Evolutionary conservation across 1,140 invertebrate species (phyloP), one percentile per base, ranked within the genome.

Genomic region (Drosophila ohnishii): DNA sequence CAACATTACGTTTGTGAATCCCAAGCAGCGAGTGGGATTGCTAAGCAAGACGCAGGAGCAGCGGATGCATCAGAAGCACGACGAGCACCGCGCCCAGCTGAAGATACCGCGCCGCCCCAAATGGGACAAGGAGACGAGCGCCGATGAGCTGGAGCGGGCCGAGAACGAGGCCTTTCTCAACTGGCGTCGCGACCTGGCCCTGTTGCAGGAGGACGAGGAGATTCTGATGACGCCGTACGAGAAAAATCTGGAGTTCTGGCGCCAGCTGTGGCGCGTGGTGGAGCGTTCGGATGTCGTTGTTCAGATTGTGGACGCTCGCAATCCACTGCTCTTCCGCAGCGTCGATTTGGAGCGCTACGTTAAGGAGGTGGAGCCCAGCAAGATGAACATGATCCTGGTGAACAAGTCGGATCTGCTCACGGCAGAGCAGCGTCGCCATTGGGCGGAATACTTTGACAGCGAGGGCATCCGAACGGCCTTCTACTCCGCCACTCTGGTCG

Each of bases 361-460:
- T 0, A 94, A 95, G 78, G 97, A 99, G 94, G 93, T 98, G 11
- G 93, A 96, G 90, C 75, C 93, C 48, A 92, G 94, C 62, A 98
- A 99, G 92, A 92, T 94, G 16, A 97, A 96, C 92, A 92, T 99
- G 69, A 93, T 99, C 25, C 92, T 99, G 13, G 92, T 99, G 6
- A 99, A 99, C 92, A 99, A 99, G 92, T 96, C 98, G n/a, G 99
- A 99, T 92, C 96, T 97, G 80, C 93, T 99, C 3, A 97, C 95
- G 2, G 92, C 94, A 47, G 91, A 94, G 76, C 98, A 99, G 90
- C 93, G 98, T 66, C 90, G 95, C 81, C 92, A 91, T 30, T 99
- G 99, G 99, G 95, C 96, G 0, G 93, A 96, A 47, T 99, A 98
- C 92, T 99, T 99, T 91, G 93, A 94, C 50, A 91, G 94, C 55